Evolutionary conservation across 2,797 vertebrate genomes (phyloP), one percentile per base, ranked within the genome.

Genomic region (Pantherophis vulpinus): DNA sequence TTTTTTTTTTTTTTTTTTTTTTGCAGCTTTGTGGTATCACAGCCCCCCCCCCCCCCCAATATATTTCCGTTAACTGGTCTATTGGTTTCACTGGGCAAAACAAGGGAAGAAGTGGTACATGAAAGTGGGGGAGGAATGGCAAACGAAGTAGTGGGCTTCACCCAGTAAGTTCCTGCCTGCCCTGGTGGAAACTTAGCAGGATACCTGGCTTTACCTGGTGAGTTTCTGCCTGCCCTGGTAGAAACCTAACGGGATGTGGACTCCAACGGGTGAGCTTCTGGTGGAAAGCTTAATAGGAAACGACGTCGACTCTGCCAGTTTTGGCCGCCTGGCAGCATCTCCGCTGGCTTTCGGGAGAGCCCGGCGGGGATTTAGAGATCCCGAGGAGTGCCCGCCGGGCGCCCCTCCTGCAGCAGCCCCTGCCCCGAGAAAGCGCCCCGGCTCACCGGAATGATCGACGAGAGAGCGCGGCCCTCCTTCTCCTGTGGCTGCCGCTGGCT

Each of bases 371-470:
- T 32, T 32, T 18, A 37, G n/a, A 74, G 14, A 70, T 13, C 6
- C 74, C 18, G 18, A 79, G 3, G 74, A 25, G 8, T 23, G 16
- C 8, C 25, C 8, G 7, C n/a, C 13, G 32, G 25, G 12, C 6
- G 37, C 8, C 16, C 5, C 18, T 0, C 54, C 4, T 0, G 3
- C 20, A 4, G 18, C 54, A 25, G 16, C 37, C 92, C 59, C 27
- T 25, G 11, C 74, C 29, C 20, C 42, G 29, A 51, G 12, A 13
- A 79, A 5, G 55, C 37, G 27, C 7, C 47, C 70, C n/a, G 55
- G 70, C 93, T 93, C 90, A 93, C 93, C 93, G 90, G 93, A 88
- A 91, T 54, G 63, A 9, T 42, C 8, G 86, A 61, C n/a, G 37
- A 14, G 42, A 59, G 42, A 18, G 29, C 9, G 60, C 27, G 54